Conservation (phyloP, 2,113 vertebrate genomes). For the Dicentrarchus labrax region DNA sequence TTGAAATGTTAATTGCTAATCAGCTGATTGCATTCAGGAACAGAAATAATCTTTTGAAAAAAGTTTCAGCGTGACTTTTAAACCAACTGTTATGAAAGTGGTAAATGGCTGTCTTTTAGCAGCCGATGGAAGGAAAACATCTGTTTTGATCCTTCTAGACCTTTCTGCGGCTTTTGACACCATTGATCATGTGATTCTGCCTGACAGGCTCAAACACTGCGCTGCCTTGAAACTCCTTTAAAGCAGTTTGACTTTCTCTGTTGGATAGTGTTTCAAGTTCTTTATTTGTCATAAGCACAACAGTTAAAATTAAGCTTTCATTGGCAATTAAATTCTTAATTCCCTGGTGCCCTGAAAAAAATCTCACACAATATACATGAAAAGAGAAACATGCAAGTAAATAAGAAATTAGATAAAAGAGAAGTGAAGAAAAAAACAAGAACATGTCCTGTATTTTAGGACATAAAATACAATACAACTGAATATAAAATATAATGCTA, state of each 20-base stretch:
- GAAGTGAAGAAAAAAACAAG: too few relatives aligned
- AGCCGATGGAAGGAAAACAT: constrained; percentile 16
- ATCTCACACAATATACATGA: too few relatives aligned
- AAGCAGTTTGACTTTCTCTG: constrained; percentile 12
- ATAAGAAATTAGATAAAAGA: too few relatives aligned
- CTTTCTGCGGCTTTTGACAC: constrained; percentile 30
- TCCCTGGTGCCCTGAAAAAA: too few relatives aligned
- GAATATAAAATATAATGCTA: too few relatives aligned
- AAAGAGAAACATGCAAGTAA: too few relatives aligned
- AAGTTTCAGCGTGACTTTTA: constrained; percentile 22
- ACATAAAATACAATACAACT: too few relatives aligned
- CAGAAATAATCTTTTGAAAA: neutral
- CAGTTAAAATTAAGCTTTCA: too few relatives aligned
- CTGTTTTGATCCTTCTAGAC: constrained; percentile 23
- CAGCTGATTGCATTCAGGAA: constrained; percentile 51
- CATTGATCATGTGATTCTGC: constrained; percentile 25
- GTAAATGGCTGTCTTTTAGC: constrained; percentile 14
- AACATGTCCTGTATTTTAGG: too few relatives aligned
- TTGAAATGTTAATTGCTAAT: constrained; percentile 57
- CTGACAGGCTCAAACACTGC: constrained; percentile 25
- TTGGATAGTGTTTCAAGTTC: neutral
- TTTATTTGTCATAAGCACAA: too few relatives aligned
- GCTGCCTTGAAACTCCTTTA: constrained; percentile 22
- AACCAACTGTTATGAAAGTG: constrained; percentile 12
- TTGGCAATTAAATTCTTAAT: too few relatives aligned